Conservation (phyloP, 2,888 invertebrate genomes). For the Pelosia muscerda region DNA sequence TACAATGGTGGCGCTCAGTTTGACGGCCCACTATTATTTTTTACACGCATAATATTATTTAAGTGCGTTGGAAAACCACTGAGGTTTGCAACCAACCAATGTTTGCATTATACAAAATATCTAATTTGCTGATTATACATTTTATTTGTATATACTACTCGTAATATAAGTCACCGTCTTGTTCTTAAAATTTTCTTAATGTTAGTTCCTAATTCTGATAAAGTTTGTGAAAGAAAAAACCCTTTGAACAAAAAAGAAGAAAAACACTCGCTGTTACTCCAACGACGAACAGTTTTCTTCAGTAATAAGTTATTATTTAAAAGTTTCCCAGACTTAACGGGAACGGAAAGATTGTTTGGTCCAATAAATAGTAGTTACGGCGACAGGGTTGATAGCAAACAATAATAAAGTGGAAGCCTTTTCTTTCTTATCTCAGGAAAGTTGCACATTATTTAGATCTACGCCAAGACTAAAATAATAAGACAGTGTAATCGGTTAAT, state of each 20-base stretch:
- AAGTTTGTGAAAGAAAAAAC: not conserved
- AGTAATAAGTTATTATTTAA: constrained; percentile 36
- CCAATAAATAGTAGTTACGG: constrained; percentile 42
- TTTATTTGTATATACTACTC: too few relatives aligned
- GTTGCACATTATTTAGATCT: constrained; percentile 28
- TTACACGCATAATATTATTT: too few relatives aligned
- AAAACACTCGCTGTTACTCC: constrained; percentile 1
- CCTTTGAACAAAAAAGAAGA: not conserved
- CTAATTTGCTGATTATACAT: too few relatives aligned
- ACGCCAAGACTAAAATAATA: constrained; percentile 24
- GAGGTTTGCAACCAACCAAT: too few relatives aligned
- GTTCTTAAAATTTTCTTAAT: not conserved
- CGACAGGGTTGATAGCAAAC: constrained; percentile 35
- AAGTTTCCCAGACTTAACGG: constrained; percentile 33
- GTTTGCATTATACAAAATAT: too few relatives aligned
- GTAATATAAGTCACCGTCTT: too few relatives aligned
- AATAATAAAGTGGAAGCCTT: constrained; percentile 33
- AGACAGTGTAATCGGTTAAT: constrained; percentile 20
- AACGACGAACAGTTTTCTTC: constrained; percentile 2
- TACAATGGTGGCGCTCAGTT: too few relatives aligned
- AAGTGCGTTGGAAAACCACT: too few relatives aligned
- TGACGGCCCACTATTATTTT: too few relatives aligned
- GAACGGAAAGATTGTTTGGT: constrained; percentile 21
- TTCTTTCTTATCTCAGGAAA: constrained; percentile 22
- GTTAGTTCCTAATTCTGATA: not conserved